Evolutionary conservation across 2,888 invertebrate species (phyloP), one percentile per base, ranked within the genome.

Genomic region (Nebria brevicollis): DNA sequence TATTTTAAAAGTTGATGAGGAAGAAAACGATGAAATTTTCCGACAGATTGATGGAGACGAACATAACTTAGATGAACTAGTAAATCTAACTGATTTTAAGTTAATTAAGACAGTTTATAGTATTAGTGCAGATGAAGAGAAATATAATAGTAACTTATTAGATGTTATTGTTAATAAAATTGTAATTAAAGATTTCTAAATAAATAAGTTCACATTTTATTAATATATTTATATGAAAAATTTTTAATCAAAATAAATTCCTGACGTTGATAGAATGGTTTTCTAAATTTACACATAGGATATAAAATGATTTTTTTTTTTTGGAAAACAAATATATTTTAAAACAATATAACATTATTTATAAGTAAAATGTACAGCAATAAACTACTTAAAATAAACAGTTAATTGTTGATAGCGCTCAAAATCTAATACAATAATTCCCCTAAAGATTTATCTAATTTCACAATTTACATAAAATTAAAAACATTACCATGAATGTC

Each of bases 81-180:
- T 85, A 0, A 85, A 90, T 11, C 89, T 91, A 72, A 89, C 91
- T 7, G 89, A 93, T 85, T 82, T 89, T 4, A 87, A 89, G 3
- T 88, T 90, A 65, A 87, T 94, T n/a, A 92, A 90, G 85, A 91
- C 90, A 85, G 87, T 87, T 7, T 95, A 94, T 85, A 93, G 93
- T 87, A 89, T 94, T 77, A 90, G 89, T 75, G 90, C 91, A 77
- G 85, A 89, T 1, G 92, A 92, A 85, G 85, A 88, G 77, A 86
- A 86, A 26, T 2, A 54, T 86, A 87, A 42, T 89, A 90, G 20
- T 0, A 86, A 86, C 79, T 84, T 94, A 73, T 86, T 92, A 43
- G 91, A 94, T 88, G 90, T 92, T 3, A 89, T 95, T 85, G 90
- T 94, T 13, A 94, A 92, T 85, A 92, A 92, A 87, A 94, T 95